A percentile compares a stretch with the other conserved stretches of the same genome.
phyloP scores from a whole-genome alignment of 2,113 vertebrate genomes.

The Vimba vimba region DNA sequence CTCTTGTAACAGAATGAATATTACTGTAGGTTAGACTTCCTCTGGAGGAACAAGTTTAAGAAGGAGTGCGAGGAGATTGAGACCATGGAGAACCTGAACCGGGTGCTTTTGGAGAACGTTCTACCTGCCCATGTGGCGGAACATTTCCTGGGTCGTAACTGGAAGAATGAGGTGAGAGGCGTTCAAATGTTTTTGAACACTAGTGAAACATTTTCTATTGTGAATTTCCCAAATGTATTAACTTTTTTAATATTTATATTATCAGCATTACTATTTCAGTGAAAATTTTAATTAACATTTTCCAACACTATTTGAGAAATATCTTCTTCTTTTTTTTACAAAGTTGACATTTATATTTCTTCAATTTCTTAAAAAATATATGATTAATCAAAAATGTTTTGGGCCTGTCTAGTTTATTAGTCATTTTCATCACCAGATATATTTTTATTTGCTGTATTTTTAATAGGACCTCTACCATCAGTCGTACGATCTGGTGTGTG shows the following conservation, averaged over 20 bases:
- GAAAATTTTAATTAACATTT: no score
- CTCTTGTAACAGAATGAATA: constrained; percentile 99
- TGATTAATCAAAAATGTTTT: no score
- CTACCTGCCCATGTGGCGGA: constrained; percentile 96
- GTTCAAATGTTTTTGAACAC: neutral
- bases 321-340: no score
- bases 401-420: no score
- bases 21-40: constrained; percentile 99
- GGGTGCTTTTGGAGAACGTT: constrained; percentile 95
- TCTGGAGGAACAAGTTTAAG: constrained; percentile 99
- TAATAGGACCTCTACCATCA: constrained; percentile 94
- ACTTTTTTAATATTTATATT: no score
- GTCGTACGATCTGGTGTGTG: constrained; percentile 95
- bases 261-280: no score
- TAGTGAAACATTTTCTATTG: neutral
- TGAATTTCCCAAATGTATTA: neutral
- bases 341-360: no score
- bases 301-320: no score
- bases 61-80: constrained; percentile 99
- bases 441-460: constrained; percentile 41
- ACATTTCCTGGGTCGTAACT: constrained; percentile 94
- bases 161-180: constrained; percentile 91
- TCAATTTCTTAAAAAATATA: no score
- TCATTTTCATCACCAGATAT: neutral
- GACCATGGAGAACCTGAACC: constrained; percentile 98